These are phyloP conservation scores for Cromileptes altivelis DNA, from an alignment of 2,113 vertebrate genomes.

Conservation along the genomic window DNA sequence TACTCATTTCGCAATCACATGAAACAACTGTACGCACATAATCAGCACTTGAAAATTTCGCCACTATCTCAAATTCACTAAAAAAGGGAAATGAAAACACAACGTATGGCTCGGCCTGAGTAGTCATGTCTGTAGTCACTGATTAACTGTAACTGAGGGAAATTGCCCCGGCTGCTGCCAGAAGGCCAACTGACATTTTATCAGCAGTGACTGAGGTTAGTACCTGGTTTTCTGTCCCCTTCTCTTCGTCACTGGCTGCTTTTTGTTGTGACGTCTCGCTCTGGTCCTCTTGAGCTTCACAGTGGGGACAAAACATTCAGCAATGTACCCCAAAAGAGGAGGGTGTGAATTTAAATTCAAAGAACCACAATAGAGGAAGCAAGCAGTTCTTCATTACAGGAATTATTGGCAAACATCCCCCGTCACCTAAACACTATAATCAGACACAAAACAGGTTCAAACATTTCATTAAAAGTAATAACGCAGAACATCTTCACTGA, in stretches of 20 bases:
- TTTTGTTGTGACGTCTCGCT: conserved; percentile 55
- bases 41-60: conserved; percentile 36
- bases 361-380: neutral
- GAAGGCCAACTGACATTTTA: conserved; percentile 47
- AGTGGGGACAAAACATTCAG: neutral
- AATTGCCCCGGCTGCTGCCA: conserved; percentile 37
- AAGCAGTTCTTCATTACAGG: neutral
- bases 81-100: conserved; percentile 76
- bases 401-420: neutral
- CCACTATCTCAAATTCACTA: conserved; percentile 51
- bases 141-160: conserved; percentile 73
- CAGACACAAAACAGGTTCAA: neutral
- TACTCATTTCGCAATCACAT: conserved; percentile 66
- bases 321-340: neutral
- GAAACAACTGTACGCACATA: conserved; percentile 50
- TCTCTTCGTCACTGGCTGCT: conserved; percentile 55
- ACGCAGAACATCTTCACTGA: neutral
- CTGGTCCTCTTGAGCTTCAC: conserved; percentile 66
- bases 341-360: conserved; percentile 18
- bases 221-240: conserved; percentile 58
- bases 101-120: conserved; percentile 27
- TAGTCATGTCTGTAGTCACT: conserved; percentile 63
- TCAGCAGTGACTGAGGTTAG: conserved; percentile 15
- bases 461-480: neutral
- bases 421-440: neutral